Percentiles rank a stretch among this genome's conserved stretches.
Conservation (phyloP, 2,888 invertebrate genomes). For the Oasisia sp. region DNA sequence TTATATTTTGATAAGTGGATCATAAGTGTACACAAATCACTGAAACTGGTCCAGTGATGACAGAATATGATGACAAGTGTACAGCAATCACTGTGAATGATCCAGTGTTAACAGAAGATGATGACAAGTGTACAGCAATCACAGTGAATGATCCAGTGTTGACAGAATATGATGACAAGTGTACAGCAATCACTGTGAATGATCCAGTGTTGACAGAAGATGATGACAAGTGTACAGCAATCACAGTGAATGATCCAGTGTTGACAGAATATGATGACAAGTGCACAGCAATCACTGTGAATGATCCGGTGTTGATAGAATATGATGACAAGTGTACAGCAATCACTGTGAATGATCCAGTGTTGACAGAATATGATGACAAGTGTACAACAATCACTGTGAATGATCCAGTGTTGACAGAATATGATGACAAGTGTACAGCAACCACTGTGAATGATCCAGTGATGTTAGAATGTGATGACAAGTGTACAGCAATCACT, state of each 20-base stretch:
- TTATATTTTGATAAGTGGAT: background rate
- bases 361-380: too few species aligned
- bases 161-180: background rate
- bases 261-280: background rate
- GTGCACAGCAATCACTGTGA: background rate
- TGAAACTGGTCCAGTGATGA: background rate
- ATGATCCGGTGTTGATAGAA: background rate
- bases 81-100: background rate
- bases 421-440: too few species aligned
- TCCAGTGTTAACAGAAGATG: too few species aligned
- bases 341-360: too few species aligned
- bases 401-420: too few species aligned
- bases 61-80: background rate
- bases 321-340: too few species aligned
- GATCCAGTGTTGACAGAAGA: background rate
- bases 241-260: background rate
- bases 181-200: background rate
- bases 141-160: too few species aligned
- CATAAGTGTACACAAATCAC: background rate
- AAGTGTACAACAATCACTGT: too few species aligned
- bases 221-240: background rate
- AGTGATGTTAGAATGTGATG: too few species aligned
- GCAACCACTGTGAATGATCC: too few species aligned
- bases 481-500: too few species aligned
- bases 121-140: too few species aligned